phyloP scores from a whole-genome alignment of 92 coral and sea anemone species.

The Parazoanthus swiftii region DNA sequence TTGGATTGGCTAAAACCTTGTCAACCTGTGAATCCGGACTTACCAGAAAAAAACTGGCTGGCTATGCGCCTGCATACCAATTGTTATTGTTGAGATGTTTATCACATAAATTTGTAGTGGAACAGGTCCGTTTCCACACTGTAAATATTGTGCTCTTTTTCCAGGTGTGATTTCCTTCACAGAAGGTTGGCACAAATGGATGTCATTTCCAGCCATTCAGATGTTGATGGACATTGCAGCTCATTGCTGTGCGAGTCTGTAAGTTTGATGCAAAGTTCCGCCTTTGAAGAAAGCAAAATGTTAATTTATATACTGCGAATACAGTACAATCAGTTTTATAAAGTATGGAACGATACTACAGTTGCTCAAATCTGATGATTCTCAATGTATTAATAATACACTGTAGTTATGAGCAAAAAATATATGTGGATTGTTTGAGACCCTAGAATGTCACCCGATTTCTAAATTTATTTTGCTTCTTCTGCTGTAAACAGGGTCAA shows the following conservation, averaged over 20 bases:
- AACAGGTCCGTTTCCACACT: not conserved
- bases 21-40: too few species aligned
- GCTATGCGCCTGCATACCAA: too few species aligned
- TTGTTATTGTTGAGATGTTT: not conserved
- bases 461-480: not conserved
- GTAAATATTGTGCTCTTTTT: not conserved
- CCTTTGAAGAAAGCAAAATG: not conserved
- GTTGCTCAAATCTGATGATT: too few species aligned
- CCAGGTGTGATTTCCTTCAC: constrained; percentile 86
- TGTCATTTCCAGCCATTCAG: constrained; percentile 94
- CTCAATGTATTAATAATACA: too few species aligned
- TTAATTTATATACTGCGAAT: not conserved
- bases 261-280: constrained; percentile 34
- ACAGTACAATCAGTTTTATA: not conserved
- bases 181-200: constrained; percentile 94
- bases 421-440: not conserved
- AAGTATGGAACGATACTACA: too few species aligned
- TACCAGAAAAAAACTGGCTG: too few species aligned
- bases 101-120: too few species aligned
- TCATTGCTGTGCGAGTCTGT: constrained; percentile 94
- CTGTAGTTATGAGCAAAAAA: too few species aligned
- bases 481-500: constrained; percentile 39
- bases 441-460: not conserved
- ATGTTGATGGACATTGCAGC: constrained; percentile 90
- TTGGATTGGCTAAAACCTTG: too few species aligned